phyloP scores from a whole-genome alignment of 2,888 invertebrate species.

The Resseliella maxima region DNA sequence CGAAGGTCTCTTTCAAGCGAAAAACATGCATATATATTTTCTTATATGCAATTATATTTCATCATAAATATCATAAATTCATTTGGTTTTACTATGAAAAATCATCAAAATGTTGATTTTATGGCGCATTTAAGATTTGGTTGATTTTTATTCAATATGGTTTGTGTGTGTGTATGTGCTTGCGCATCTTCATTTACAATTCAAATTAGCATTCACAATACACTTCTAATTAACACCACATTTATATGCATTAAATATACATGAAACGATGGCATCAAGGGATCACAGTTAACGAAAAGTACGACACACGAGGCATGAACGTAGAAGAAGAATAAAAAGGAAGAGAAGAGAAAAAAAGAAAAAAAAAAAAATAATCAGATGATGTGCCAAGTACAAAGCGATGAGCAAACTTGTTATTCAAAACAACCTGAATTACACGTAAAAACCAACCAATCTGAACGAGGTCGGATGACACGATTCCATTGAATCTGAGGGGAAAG shows the following conservation, averaged over 20 bases:
- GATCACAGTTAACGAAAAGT: not conserved
- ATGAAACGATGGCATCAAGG: not conserved
- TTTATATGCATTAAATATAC: conserved; percentile 40
- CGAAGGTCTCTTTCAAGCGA: too few species aligned
- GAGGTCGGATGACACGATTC: not conserved
- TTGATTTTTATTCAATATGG: too few species aligned
- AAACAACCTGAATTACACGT: conserved; percentile 18
- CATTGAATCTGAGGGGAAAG: not conserved
- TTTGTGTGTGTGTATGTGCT: too few species aligned
- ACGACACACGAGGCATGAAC: too few species aligned
- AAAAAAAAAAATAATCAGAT: not conserved
- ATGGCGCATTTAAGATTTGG: too few species aligned
- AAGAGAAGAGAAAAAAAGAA: not conserved
- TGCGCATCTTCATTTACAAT: conserved; percentile 53
- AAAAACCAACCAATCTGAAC: conserved; percentile 3
- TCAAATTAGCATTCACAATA: conserved; percentile 51
- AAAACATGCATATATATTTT: too few species aligned
- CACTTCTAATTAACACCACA: conserved; percentile 46
- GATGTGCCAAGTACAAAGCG: not conserved
- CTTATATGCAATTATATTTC: too few species aligned
- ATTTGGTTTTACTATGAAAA: too few species aligned
- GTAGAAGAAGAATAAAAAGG: not conserved
- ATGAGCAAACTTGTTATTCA: not conserved
- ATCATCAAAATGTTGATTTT: too few species aligned
- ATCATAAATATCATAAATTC: too few species aligned